Percentiles rank a stretch among this genome's conserved stretches.
phyloP scores from a whole-genome alignment of 2,797 vertebrate genomes.

The Pyrocephalus nanus region DNA sequence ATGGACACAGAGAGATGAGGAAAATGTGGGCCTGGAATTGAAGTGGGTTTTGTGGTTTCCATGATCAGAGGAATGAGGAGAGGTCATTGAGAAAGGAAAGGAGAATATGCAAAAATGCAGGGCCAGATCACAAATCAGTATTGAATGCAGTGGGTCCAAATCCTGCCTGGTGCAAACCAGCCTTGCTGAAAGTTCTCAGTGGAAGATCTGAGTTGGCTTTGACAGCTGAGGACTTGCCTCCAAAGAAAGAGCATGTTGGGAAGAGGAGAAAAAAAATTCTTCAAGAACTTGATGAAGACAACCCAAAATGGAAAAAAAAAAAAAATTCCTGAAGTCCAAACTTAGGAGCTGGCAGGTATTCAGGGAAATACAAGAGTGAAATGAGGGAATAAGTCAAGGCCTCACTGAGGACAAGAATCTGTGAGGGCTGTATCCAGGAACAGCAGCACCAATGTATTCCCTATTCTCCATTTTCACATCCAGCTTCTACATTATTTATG shows the following conservation, averaged over 20 bases:
- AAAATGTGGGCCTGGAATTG: not conserved
- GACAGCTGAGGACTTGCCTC: not conserved
- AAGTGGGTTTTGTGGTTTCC: not conserved
- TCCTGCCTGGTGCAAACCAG: not conserved
- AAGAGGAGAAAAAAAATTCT: not conserved
- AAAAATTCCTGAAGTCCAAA: not conserved
- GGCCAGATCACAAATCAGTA: not conserved
- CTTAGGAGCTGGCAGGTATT: not conserved
- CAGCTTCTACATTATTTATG: constrained; percentile 66
- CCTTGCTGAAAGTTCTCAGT: not conserved
- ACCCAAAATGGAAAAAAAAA: not conserved
- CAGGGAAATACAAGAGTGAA: not conserved
- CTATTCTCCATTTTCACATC: constrained; percentile 33
- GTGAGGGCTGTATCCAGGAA: not conserved
- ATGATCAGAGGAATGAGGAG: fast-evolving
- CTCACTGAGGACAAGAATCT: not conserved
- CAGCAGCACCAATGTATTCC: not conserved
- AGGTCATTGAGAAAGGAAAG: not conserved
- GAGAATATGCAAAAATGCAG: not conserved
- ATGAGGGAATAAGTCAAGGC: not conserved
- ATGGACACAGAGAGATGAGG: not conserved
- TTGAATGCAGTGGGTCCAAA: not conserved
- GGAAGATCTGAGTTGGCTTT: not conserved
- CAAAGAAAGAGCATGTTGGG: not conserved
- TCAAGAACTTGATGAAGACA: not conserved